phyloP scores from a whole-genome alignment of 2,113 vertebrate species.

The Lampris incognitus region DNA sequence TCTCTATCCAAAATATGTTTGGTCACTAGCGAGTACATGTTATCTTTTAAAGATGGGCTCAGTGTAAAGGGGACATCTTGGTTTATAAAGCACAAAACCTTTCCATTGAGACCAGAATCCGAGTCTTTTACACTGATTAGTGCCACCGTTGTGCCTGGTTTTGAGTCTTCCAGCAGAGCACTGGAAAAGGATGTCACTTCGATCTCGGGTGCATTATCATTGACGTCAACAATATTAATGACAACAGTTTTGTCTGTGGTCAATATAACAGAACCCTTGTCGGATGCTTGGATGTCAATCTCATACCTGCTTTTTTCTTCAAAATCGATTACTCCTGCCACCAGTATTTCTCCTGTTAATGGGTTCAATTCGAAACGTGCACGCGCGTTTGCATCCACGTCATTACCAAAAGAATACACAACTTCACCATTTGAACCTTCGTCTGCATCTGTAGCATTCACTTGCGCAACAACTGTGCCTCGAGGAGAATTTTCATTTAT shows the following conservation, averaged over 20 bases:
- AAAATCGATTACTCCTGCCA: conserved; percentile 33
- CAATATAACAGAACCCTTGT: neutral
- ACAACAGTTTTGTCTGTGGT: conserved; percentile 47
- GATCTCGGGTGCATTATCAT: conserved; percentile 63
- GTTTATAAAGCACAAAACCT: conserved; percentile 57
- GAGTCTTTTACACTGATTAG: conserved; percentile 58
- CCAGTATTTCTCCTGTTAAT: conserved; percentile 56
- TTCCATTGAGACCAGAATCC: conserved; percentile 61
- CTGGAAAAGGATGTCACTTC: conserved; percentile 62
- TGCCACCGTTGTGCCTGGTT: conserved; percentile 60
- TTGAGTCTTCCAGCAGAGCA: conserved; percentile 49
- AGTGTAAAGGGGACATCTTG: conserved; percentile 62
- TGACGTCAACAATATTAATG: conserved; percentile 48
- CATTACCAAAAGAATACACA: conserved; percentile 61
- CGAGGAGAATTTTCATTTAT: conserved; percentile 54
- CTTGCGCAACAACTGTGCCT: conserved; percentile 52
- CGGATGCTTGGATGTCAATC: conserved; percentile 37
- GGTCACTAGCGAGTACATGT: conserved; percentile 66
- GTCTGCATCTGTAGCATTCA: conserved; percentile 70
- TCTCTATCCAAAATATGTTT: conserved; percentile 62
- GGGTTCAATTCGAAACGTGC: conserved; percentile 61
- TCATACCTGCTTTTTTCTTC: conserved; percentile 37
- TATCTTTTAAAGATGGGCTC: conserved; percentile 60
- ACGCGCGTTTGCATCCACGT: conserved; percentile 25
- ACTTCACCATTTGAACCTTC: conserved; percentile 63